phyloP scores from a whole-genome alignment of 2,888 invertebrate genomes.

The Megastigmus dorsalis region DNA sequence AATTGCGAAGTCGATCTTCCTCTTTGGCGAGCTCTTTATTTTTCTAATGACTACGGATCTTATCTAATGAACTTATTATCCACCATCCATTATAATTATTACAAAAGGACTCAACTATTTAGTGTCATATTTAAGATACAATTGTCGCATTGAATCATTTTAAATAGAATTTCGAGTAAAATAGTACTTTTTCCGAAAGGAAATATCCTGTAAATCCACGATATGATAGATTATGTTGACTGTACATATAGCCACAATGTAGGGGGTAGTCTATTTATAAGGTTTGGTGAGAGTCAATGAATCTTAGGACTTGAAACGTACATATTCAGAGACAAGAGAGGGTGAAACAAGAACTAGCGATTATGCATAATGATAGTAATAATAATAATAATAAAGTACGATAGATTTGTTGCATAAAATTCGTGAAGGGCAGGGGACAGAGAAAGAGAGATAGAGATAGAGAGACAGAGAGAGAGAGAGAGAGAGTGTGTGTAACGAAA shows the following conservation, averaged over 20 bases:
- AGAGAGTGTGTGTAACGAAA: no score
- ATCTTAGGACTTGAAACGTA: conserved; percentile 3
- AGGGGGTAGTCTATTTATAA: not conserved
- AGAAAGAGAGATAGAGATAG: no score
- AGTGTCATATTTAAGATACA: no score
- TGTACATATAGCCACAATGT: not conserved
- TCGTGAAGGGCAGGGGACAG: conserved; percentile 23
- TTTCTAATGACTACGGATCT: no score
- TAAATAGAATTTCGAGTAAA: no score
- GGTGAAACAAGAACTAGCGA: conserved; percentile 38
- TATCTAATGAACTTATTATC: no score
- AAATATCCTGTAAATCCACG: conserved; percentile 24
- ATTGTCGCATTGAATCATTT: no score
- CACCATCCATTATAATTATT: not conserved
- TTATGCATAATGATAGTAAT: conserved; percentile 38
- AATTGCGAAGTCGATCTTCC: no score
- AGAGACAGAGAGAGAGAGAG: no score
- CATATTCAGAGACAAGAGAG: conserved; percentile 33
- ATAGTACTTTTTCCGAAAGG: no score
- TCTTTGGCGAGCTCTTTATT: no score
- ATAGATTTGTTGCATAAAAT: conserved; percentile 36
- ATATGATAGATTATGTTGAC: not conserved
- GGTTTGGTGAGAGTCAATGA: conserved; percentile 6
- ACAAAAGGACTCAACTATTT: no score
- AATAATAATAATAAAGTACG: conserved; percentile 39